Base-by-base conservation (phyloP, 1,140 invertebrate genomes). In the Drosophila suzukii region DNA sequence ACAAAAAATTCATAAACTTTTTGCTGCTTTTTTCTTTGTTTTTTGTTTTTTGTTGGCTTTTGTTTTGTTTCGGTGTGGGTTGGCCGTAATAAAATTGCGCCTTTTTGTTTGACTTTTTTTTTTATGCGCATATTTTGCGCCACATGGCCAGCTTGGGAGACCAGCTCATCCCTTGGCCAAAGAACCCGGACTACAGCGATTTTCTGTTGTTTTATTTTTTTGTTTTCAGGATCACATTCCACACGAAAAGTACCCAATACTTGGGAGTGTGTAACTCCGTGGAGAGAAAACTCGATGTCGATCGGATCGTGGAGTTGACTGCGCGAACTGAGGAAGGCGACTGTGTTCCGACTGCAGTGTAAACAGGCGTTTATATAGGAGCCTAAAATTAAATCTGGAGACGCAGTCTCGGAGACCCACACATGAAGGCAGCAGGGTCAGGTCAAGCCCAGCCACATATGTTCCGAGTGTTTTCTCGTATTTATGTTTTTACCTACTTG, bases 1-100 rank as follows among this genome's bases (percentile, higher is more conserved):
- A 88, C 83, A 88, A 88, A 88, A 88, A 88, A 88, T 88, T 88
- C 83, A 88, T 88, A 89, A 89, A 88, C 84, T 88, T 88, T 88
- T 86, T 86, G 67, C 77, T 74, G 81, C 49, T 62, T 83, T 72
- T 65, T 56, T 56, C 20, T 77, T 32, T 70, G 32, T 13, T 41
- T 75, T 59, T 63, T 44, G 38, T 53, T 60, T 57, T 47, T 34
- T 60, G 46, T 61, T 68, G 50, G 32, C 50, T 41, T 75, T 44
- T 75, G 30, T 56, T 62, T 60, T 51, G 43, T 62, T 43, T 63
- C 34, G 59, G 30, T 72, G 72, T 74, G 60, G 68, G 55, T 55
- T 58, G 83, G 68, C 60, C 62, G 83, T 85, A 86, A 86, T 88
- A 88, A 88, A 86, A 86, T 77, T 83, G 83, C 84, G 71, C 76